Base-by-base conservation (phyloP, 1,140 invertebrate genomes). In the Platyura marginata region DNA sequence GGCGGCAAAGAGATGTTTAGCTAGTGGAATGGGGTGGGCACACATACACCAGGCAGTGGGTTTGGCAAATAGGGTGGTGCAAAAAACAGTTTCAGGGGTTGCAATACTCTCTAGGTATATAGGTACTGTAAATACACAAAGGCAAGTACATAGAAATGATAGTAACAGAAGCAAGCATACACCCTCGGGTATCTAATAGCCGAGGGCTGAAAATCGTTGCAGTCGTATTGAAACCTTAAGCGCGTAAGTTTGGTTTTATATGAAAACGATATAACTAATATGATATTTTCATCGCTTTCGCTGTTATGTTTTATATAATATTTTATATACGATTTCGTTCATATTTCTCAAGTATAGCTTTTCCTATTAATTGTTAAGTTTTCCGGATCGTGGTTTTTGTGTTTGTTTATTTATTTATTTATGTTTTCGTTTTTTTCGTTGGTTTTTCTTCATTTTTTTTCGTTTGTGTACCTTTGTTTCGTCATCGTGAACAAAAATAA, bases 181-280 rank as follows among this genome's bases (percentile, higher is more conserved):
- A 55, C 57, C 57, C 54, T 54, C 57, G 53, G 57, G 57, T 59
- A 51, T 53, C 57, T 54, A 49, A 59, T 60, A 59, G 57, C 57
- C 57, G 52, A 56, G 48, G 57, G 57, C 57, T 59, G 55, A 53
- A 54, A 56, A 53, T 56, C 48, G 51, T 49, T 52, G 54, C 51
- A 56, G 48, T 60, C 57, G 54, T 48, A 56, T 47, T 47, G 51
- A 50, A 51, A 51, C 51, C 45, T 49, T 54, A 51, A 47, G 51
- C 55, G 48, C 51, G 56, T 50, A 54, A 59, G 57, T 52, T 56
- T 55, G 57, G 25, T 29, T 29, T 29, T 29, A 29, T 29, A 29
- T 29, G 25, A 8, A 29, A 29, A 29, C 25, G 25, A 29, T 29
- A 29, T 29, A 29, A 29, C 25, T 29, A 29, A 29, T 29, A 29